Evolutionary conservation across 2,888 invertebrate genomes (phyloP).

Genomic region (Pomacea canaliculata): DNA sequence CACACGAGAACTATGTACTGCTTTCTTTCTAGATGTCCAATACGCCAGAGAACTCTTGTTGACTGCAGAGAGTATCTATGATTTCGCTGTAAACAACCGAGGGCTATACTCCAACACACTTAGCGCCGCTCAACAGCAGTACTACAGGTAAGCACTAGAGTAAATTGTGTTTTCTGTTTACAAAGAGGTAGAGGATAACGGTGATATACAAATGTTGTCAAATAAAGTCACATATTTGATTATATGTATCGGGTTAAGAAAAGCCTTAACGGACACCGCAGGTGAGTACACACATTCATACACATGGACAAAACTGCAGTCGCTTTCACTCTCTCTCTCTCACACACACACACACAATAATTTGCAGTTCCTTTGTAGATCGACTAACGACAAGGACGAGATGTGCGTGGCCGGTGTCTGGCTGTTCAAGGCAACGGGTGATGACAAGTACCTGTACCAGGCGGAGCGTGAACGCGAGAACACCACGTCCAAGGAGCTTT

Average conservation of each 20-base stretch:
- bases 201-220: no score
- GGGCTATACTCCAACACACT: slow-evolving; percentile 29
- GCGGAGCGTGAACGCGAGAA: slow-evolving; percentile 44
- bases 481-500: slow-evolving; percentile 45
- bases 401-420: slow-evolving; percentile 53
- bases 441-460: slow-evolving; percentile 46
- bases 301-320: no score
- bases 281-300: no score
- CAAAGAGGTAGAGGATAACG: no score
- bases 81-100: slow-evolving; percentile 34
- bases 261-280: no score
- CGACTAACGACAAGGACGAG: slow-evolving; percentile 54
- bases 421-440: slow-evolving; percentile 56
- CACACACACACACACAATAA: background rate
- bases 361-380: slow-evolving; percentile 30
- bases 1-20: no score
- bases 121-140: background rate
- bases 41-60: slow-evolving; percentile 31
- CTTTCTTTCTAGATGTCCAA: slow-evolving; percentile 24
- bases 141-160: background rate
- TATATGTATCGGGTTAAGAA: no score
- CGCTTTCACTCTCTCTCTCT: no score
- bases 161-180: no score
- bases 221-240: no score
- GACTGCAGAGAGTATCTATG: slow-evolving; percentile 35